These are phyloP conservation scores for Ypsolopha sequella DNA, from an alignment of 2,888 invertebrate species.

Conservation along the genomic window DNA sequence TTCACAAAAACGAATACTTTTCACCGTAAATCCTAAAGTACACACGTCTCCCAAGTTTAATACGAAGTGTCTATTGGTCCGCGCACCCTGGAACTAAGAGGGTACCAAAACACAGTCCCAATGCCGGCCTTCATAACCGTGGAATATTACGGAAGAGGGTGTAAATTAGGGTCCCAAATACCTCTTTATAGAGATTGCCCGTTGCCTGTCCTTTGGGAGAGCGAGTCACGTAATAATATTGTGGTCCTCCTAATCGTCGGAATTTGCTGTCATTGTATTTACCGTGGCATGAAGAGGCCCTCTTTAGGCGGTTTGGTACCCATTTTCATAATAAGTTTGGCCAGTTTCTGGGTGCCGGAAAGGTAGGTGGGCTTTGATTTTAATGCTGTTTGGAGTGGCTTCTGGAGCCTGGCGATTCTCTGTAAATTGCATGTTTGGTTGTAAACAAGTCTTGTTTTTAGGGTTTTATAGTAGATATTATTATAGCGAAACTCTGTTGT, in stretches of 20 bases:
- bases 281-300: not conserved
- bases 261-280: slow-evolving; percentile 14
- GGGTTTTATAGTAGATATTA: too few species aligned
- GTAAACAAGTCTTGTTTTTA: too few species aligned
- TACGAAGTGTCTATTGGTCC: not conserved
- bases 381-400: too few species aligned
- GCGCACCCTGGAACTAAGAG: slow-evolving; percentile 17
- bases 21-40: too few species aligned
- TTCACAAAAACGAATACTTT: too few species aligned
- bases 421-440: too few species aligned
- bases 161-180: slow-evolving; percentile 63
- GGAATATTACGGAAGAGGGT: slow-evolving; percentile 59
- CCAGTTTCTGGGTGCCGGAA: too few species aligned
- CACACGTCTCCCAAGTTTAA: too few species aligned
- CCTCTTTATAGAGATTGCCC: slow-evolving; percentile 59
- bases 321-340: slow-evolving; percentile 20
- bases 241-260: slow-evolving; percentile 45
- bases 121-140: slow-evolving; percentile 44
- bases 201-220: slow-evolving; percentile 33
- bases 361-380: too few species aligned
- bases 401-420: too few species aligned
- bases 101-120: slow-evolving; percentile 22
- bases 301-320: not conserved
- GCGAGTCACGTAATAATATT: slow-evolving; percentile 60
- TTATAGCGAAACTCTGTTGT: too few species aligned